phyloP scores from a whole-genome alignment of 2,113 vertebrate genomes.

The Halcyon senegalensis region DNA sequence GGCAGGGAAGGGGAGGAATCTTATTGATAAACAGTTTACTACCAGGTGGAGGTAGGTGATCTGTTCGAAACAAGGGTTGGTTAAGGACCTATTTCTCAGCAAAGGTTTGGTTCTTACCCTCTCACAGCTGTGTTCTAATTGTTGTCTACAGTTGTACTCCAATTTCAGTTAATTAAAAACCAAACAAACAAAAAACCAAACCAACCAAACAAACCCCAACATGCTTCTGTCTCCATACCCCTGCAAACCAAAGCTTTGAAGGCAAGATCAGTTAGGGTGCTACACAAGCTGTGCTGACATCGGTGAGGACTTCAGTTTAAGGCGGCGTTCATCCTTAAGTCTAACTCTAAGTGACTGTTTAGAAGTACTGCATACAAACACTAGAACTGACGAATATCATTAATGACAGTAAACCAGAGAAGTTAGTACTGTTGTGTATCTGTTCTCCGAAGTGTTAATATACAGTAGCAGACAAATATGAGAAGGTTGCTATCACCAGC shows the following conservation, averaged over 20 bases:
- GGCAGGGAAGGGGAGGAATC: too few species aligned
- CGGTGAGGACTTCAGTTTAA: background rate
- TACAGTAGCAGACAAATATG: rapidly evolving
- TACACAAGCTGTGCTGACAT: background rate
- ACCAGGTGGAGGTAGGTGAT: background rate
- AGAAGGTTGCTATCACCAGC: background rate
- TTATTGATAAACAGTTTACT: background rate
- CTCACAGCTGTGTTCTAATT: background rate
- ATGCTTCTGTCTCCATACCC: background rate
- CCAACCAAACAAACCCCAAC: too few species aligned
- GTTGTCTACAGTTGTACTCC: background rate
- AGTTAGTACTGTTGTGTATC: background rate
- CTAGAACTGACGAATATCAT: background rate
- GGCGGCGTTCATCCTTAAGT: background rate
- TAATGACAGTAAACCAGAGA: background rate
- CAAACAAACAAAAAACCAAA: background rate
- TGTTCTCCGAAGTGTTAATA: background rate
- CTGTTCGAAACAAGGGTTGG: background rate
- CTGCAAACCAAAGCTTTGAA: background rate
- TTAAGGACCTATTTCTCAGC: background rate
- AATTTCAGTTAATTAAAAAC: background rate
- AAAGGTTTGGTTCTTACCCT: background rate
- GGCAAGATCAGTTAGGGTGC: background rate
- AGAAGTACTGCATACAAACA: background rate
- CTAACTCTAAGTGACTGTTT: background rate